phyloP scores from a whole-genome alignment of 2,797 vertebrate genomes.

The Acanthiza pusilla region DNA sequence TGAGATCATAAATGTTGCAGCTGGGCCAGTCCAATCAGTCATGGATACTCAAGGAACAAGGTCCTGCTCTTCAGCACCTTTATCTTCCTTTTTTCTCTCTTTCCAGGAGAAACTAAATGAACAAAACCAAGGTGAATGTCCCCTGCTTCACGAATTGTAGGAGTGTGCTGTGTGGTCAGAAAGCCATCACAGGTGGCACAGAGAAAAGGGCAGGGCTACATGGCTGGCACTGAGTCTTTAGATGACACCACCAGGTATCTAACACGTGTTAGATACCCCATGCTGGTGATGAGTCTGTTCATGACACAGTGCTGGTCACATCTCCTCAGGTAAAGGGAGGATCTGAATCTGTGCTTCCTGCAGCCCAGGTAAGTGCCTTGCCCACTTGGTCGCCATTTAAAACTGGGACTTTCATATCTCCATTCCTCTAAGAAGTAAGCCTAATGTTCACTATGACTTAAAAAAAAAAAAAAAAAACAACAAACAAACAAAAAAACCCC shows the following conservation, averaged over 20 bases:
- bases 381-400: neutral
- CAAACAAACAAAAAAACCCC: accelerated
- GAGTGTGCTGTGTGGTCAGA: neutral
- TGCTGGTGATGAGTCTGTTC: neutral
- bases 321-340: neutral
- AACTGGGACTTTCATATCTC: neutral
- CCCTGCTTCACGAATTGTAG: neutral
- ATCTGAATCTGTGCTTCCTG: neutral
- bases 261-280: neutral
- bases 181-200: neutral
- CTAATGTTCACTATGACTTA: neutral
- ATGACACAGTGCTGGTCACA: neutral
- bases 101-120: neutral
- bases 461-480: no score
- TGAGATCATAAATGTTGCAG: neutral
- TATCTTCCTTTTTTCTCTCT: neutral
- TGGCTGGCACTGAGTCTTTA: neutral
- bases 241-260: neutral
- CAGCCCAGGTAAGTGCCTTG: neutral
- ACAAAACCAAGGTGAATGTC: neutral
- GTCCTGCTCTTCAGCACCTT: neutral
- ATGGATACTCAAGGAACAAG: neutral
- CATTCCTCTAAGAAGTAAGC: neutral
- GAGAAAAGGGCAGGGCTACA: neutral
- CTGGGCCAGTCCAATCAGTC: neutral